Percentiles rank a stretch among this genome's conserved stretches.
phyloP scores from a whole-genome alignment of 2,113 vertebrate genomes.

The Sinocyclocheilus anophthalmus region DNA sequence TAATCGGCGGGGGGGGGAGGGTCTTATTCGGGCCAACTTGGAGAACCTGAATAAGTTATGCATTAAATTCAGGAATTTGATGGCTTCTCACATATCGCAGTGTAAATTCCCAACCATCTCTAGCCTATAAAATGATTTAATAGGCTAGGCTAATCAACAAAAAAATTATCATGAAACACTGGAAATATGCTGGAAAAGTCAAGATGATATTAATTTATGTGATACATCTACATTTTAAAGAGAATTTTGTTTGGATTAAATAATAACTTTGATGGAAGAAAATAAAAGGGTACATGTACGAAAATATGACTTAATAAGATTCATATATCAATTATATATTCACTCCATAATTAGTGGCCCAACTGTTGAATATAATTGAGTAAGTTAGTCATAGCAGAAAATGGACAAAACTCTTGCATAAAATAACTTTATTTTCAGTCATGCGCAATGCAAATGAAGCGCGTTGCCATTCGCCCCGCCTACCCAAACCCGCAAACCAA shows the following conservation, averaged over 20 bases:
- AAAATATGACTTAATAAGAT: not conserved
- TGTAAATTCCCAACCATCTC: too few relatives aligned
- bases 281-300: not conserved
- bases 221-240: not conserved
- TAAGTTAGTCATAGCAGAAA: not conserved
- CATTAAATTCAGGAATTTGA: too few relatives aligned
- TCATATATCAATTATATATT: not conserved
- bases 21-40: too few relatives aligned
- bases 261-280: not conserved
- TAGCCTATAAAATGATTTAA: not conserved
- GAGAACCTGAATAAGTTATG: too few relatives aligned
- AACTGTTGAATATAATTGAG: not conserved
- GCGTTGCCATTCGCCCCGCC: not conserved
- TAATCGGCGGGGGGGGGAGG: too few relatives aligned
- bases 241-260: not conserved
- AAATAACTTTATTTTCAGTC: not conserved
- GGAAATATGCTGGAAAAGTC: not conserved
- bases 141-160: too few relatives aligned
- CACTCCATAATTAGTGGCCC: not conserved
- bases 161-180: not conserved
- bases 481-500: conserved; percentile 15
- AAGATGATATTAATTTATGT: not conserved
- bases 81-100: too few relatives aligned
- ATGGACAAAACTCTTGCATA: not conserved
- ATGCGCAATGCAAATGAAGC: conserved; percentile 20